A percentile compares a stretch with the other conserved stretches of the same genome.
These are phyloP conservation scores for Spinus pinus DNA, from an alignment of 2,797 vertebrate genomes.

Conservation along the genomic window DNA sequence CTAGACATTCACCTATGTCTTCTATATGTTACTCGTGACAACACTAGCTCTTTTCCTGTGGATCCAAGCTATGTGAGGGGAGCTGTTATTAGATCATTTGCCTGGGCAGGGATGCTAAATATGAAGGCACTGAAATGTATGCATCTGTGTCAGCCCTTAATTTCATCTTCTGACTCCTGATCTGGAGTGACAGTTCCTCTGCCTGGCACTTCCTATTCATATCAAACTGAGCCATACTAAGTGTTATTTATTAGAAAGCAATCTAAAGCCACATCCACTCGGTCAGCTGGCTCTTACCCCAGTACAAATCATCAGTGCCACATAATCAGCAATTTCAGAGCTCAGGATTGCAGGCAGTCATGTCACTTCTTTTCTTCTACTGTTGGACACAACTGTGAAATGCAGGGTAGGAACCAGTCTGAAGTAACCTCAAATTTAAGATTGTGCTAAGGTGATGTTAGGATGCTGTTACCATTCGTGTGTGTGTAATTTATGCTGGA, in stretches of 20 bases:
- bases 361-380: background rate
- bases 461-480: no score
- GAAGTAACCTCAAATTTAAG: background rate
- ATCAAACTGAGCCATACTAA: background rate
- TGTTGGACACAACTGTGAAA: background rate
- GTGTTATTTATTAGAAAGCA: background rate
- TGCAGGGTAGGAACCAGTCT: background rate
- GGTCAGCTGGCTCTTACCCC: background rate
- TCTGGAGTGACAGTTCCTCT: background rate
- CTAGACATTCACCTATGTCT: background rate
- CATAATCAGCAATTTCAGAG: background rate
- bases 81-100: background rate
- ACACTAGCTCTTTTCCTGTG: background rate
- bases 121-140: constrained; percentile 15
- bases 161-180: constrained; percentile 17
- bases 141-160: constrained; percentile 3
- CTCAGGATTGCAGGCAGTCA: background rate
- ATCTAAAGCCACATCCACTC: background rate
- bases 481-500: no score
- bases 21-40: background rate
- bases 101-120: background rate
- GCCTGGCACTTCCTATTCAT: background rate
- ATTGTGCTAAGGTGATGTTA: background rate
- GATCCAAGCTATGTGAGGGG: background rate
- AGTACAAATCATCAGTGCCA: background rate